Conservation (phyloP, 2,888 invertebrate species). For the Seira ritae region DNA sequence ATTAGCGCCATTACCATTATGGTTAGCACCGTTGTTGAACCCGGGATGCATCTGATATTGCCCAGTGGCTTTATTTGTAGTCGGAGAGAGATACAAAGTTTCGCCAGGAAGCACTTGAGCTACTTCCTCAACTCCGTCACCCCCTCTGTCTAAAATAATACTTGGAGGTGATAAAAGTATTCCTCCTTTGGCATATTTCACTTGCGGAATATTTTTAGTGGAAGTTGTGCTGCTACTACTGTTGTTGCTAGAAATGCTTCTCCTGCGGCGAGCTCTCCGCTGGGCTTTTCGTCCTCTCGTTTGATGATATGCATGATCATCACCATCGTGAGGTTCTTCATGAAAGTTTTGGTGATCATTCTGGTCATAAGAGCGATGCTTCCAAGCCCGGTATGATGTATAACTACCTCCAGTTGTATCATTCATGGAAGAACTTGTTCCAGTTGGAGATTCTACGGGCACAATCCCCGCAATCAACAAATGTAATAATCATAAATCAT, state of each 20-base stretch:
- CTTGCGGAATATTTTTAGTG: slow-evolving; percentile 22
- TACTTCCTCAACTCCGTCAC: not conserved
- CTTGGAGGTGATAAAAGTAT: slow-evolving; percentile 30
- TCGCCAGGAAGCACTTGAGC: slow-evolving; percentile 34
- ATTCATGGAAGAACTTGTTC: too few species aligned
- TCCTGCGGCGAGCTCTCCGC: slow-evolving; percentile 11
- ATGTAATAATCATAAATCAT: too few species aligned
- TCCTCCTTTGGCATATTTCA: slow-evolving; percentile 43
- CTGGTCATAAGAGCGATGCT: not conserved
- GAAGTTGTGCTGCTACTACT: slow-evolving; percentile 21
- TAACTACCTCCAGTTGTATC: too few species aligned
- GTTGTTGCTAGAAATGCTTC: slow-evolving; percentile 19
- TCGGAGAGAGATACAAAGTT: slow-evolving; percentile 26
- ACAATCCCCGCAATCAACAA: too few species aligned
- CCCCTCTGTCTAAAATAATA: slow-evolving; percentile 22
- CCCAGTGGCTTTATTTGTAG: slow-evolving; percentile 28
- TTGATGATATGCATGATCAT: slow-evolving; percentile 14
- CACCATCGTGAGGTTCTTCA: not conserved
- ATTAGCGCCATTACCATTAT: slow-evolving; percentile 39
- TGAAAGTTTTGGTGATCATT: not conserved
- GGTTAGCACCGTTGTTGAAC: not conserved
- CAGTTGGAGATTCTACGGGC: too few species aligned
- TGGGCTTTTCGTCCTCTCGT: slow-evolving; percentile 15
- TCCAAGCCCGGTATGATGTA: too few species aligned
- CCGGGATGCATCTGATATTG: slow-evolving; percentile 42